Percentiles rank a stretch among this genome's conserved stretches.
Conservation (phyloP, 2,888 invertebrate species). For the Drosophila fulvimacula region DNA sequence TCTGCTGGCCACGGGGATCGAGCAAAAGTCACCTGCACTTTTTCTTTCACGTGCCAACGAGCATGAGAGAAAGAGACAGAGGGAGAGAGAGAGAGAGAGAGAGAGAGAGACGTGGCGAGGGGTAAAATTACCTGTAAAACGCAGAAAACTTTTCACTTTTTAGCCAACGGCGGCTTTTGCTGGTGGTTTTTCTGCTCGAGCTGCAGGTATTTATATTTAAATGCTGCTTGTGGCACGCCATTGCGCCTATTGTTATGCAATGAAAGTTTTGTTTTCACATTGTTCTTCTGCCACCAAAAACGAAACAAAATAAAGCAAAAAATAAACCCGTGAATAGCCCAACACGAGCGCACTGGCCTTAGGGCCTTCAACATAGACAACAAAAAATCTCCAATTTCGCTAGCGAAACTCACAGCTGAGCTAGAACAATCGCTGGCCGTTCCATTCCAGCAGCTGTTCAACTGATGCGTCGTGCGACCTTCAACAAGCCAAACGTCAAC, state of each 20-base stretch:
- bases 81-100: not conserved
- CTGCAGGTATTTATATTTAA: constrained; percentile 79
- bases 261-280: constrained; percentile 71
- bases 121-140: constrained; percentile 61
- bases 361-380: constrained; percentile 1
- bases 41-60: constrained; percentile 70
- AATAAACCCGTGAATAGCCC: not conserved
- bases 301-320: constrained; percentile 1
- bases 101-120: not conserved
- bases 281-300: constrained; percentile 33
- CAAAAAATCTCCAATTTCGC: constrained; percentile 19
- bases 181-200: constrained; percentile 53
- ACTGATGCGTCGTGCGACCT: constrained; percentile 59
- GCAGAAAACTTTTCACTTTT: constrained; percentile 67
- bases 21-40: constrained; percentile 72
- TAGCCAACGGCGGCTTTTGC: constrained; percentile 51
- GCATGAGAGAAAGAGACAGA: constrained; percentile 28
- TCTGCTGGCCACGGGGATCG: constrained; percentile 47
- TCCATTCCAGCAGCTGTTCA: constrained; percentile 33
- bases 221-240: constrained; percentile 75
- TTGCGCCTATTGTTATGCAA: constrained; percentile 79
- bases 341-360: constrained; percentile 1
- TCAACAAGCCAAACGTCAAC: constrained; percentile 47
- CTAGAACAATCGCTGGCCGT: constrained; percentile 15
- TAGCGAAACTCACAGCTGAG: not conserved